Evolutionary conservation across 2,797 vertebrate species (phyloP).

Genomic region (Cossypha dichroa): DNA sequence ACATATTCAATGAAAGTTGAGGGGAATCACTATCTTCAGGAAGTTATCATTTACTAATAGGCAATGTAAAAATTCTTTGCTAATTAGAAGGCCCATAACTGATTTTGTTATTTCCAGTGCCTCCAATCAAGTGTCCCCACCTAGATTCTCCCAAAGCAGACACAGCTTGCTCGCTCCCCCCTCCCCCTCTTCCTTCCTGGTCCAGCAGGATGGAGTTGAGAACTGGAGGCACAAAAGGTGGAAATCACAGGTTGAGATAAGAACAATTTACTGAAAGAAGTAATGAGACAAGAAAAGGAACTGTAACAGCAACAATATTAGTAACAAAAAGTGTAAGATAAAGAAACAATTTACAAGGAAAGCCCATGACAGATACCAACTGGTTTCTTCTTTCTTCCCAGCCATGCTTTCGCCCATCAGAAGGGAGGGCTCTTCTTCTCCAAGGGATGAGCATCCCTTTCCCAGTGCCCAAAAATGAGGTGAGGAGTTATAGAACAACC

Average conservation of each 20-base stretch:
- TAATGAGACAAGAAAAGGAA: not conserved
- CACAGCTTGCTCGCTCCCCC: fast-evolving
- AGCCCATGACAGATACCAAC: not conserved
- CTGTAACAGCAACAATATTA: not conserved
- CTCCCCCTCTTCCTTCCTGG: fast-evolving
- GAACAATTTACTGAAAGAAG: not conserved
- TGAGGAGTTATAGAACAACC: too few species aligned
- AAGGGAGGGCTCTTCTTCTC: not conserved
- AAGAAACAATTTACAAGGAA: not conserved
- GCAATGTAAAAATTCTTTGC: not conserved
- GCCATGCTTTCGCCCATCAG: not conserved
- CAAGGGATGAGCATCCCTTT: not conserved
- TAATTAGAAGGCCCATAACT: not conserved
- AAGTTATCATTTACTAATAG: not conserved
- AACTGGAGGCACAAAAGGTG: not conserved
- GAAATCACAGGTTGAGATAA: not conserved
- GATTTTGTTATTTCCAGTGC: not conserved
- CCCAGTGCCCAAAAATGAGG: not conserved
- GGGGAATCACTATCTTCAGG: not conserved
- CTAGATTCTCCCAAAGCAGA: not conserved
- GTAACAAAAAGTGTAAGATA: not conserved
- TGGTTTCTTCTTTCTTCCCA: not conserved
- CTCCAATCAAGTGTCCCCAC: too few species aligned
- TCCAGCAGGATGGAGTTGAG: not conserved
- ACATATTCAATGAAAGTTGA: not conserved